Base-by-base conservation (phyloP, 92 coral and sea anemone species). In the Anthopleura xanthogrammica region DNA sequence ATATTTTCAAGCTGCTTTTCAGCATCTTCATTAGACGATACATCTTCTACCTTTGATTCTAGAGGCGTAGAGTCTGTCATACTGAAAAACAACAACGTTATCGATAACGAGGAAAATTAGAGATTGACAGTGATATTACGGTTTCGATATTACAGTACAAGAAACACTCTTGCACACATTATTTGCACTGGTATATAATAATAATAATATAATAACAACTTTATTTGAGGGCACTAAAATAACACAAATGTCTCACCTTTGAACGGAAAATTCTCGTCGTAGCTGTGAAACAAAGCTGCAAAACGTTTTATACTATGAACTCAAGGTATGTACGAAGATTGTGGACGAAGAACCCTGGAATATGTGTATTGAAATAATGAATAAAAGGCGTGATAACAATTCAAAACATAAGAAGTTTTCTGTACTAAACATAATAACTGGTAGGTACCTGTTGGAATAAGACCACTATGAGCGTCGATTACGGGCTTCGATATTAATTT, bases 1-100 rank as follows among this genome's bases (percentile, higher is more conserved):
- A 83, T 60, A 80, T 83, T 76, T 74, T 68, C 66, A 68, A 36
- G 29, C 4, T 78, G 82, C 23, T 56, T 78, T 41, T 66, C 57
- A 3, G 72, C 57, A 14, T 50, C 56, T 66, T 66, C 66, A 41
- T 76, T 39, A 41, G 77, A 58, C 22, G 52, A 68, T 0, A 79
- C 40, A 46, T 79, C 88, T 72, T 65, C 60, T 50, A 68, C 73
- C 9, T 52, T 79, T 19, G 72, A 80, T 17, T 62, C 71, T 14
- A 55, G 55, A 50, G 36, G 80, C 9, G 20, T 58, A 16, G 42
- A 39, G 40, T 79, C 43, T 56, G 82, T 16, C 62, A 62, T 79
- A 41, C 70, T 56, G 23, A 36, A 68, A 68, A 68, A 36, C 23
- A 62, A 36, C 42, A 29, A 29, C 42, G 2, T n/a, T n/a, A n/a